Evolutionary conservation across 64 coral and sea anemone genomes (phyloP).

Genomic region (Montipora foliosa): DNA sequence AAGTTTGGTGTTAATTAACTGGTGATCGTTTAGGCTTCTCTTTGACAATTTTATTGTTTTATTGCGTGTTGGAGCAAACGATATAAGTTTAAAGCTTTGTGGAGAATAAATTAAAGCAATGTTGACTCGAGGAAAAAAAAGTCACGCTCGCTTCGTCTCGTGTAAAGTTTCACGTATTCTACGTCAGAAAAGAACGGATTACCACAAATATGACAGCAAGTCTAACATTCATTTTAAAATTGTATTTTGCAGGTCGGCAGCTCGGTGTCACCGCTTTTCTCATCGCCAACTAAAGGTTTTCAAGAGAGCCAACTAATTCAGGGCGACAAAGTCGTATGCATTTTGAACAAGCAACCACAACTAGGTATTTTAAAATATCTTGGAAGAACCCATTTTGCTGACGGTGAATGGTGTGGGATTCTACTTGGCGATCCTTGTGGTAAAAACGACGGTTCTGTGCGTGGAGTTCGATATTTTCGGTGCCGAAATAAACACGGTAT

Average conservation of each 20-base stretch:
- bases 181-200: neutral
- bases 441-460: constrained; percentile 94
- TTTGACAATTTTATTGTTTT: constrained; percentile 39
- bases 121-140: neutral
- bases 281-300: neutral
- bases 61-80: neutral
- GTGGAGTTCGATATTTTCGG: constrained; percentile 89
- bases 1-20: constrained; percentile 19
- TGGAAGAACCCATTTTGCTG: constrained; percentile 89
- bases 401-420: constrained; percentile 94
- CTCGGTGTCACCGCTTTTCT: neutral
- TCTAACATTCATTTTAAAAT: neutral
- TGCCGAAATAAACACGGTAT: constrained; percentile 92
- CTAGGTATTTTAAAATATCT: constrained; percentile 84
- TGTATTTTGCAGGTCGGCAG: neutral
- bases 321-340: constrained; percentile 82
- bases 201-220: neutral
- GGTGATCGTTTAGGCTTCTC: constrained; percentile 9
- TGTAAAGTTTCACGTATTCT: neutral
- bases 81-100: neutral
- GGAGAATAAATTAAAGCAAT: neutral
- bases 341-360: constrained; percentile 84
- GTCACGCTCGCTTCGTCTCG: constrained; percentile 10
- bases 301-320: neutral
- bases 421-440: constrained; percentile 86